Base-by-base conservation (phyloP, 2,888 invertebrate species). In the Mycogona germanica region DNA sequence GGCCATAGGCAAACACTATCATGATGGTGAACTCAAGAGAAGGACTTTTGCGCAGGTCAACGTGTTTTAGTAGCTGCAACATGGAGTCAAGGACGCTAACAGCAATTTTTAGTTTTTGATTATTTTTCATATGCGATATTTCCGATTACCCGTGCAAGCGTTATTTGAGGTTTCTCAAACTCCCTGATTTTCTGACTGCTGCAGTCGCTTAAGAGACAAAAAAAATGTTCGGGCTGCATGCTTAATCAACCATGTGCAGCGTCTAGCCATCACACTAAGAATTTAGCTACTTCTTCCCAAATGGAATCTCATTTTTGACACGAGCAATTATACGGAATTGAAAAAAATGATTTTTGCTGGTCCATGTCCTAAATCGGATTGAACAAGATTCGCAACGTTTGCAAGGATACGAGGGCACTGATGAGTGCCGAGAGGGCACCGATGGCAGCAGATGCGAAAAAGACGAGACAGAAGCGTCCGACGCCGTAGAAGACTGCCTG, bases 1-100 rank as follows among this genome's bases (percentile, higher is more conserved):
- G 98, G 7, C 92, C 87, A 72, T 98, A 98, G 2, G 97, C 95
- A 67, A 98, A 97, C 41, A 97, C 92, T 62, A 98, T 72, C 88
- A 98, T 93, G 77, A 98, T 86, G 38, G 92, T 97, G 75, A 98
- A 93, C 72, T 98, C 98, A 56, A 98, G 74, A 5, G 97, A 97
- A 0, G 98, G 97, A 73, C 97, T 93, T 68, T 93, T 95, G 52
- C 96, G 77, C 56, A 98, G 75, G 73, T 97, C 96, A 57, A 97
- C 82, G 74, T 96, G 92, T 72, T 97, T 97, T 45, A 97, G 74
- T 40, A 96, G 70, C 71, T 75, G 59, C 29, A 65, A 57, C 29
- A 26, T 21, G 9, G 51, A 50, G 44, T 42, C 55, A 46, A 48
- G 35, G 48, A 32, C 28, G 45, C 44, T 14, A 56, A 12, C 19